Evolutionary conservation across 2,113 vertebrate species (phyloP), one percentile per base, ranked within the genome.

Genomic region (Pseudolaguvia tuberculata): DNA sequence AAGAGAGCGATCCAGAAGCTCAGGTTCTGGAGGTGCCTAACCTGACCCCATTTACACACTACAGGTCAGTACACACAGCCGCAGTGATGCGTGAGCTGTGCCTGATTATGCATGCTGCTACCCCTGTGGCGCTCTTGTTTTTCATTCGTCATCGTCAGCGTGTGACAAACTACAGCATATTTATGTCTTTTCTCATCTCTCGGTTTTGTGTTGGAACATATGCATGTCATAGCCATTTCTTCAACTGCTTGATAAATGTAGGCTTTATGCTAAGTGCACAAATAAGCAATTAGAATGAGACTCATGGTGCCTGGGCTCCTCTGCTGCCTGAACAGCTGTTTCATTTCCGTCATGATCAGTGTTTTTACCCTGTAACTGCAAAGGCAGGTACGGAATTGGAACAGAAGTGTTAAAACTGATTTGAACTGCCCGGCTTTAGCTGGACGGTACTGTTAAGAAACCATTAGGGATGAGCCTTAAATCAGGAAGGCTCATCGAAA

Each of bases 21-120:
- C 92, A 96, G 83, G 84, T 80, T 17, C 83, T 98, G 87, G 93
- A 97, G 78, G 91, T 98, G 56, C 95, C 94, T 0, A 87, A 94
- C 87, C 93, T 98, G 80, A 93, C 84, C 0, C 96, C 96, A 0
- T 98, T 96, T 80, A 98, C 95, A 47, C 90, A 93, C 81, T 98
- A 98, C 91, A 94, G 96, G 96, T 98, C 84, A 91, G 90, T 75
- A 42, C 56, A 66, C 39, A 42, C 78, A 31, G 47, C 45, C 21
- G 42, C 58, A 31, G n/a, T 15, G 39, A 45, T 11, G 29, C n/a
- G 55, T 2, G 17, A 67, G 21, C 29, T 25, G n/a, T 45, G 55
- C 20, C 51, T 66, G 5, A 48, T 75, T 52, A n/a, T 21, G 15
- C 27, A 25, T 51, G 65, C 52, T 70, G 14, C 57, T 55, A n/a